These are phyloP conservation scores for Stercorarius parasiticus DNA, from an alignment of 2,113 vertebrate genomes.

Conservation along the genomic window DNA sequence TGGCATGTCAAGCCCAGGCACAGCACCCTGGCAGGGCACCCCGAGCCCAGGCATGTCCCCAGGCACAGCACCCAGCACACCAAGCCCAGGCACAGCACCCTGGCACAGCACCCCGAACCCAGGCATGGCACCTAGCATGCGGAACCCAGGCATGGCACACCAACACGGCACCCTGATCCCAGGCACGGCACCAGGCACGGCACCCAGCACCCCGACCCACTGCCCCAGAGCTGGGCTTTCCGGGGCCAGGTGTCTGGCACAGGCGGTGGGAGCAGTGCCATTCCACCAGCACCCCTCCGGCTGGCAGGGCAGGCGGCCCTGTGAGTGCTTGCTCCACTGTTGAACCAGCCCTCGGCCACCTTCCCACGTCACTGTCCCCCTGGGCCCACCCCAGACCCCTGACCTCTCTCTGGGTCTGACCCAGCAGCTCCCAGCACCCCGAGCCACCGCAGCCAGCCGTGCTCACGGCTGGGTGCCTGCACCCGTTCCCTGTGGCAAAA, in stretches of 20 bases:
- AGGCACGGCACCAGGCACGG: not conserved
- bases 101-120: not conserved
- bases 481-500: not conserved
- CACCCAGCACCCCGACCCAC: not conserved
- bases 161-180: no score
- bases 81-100: not conserved
- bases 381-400: not conserved
- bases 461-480: not conserved
- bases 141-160: not conserved
- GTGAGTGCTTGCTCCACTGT: not conserved
- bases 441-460: not conserved
- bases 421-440: not conserved
- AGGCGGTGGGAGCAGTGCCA: not conserved
- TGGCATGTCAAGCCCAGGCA: not conserved
- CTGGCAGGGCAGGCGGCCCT: not conserved
- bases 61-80: not conserved
- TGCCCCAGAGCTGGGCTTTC: not conserved
- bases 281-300: not conserved
- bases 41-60: no score
- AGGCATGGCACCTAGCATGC: no score
- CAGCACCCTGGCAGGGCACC: not conserved
- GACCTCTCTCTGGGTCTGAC: not conserved
- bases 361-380: rapidly evolving
- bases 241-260: rapidly evolving
- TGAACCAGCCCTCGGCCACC: not conserved